A percentile compares a stretch with the other conserved stretches of the same genome.
These are phyloP conservation scores for Pelobates cultripes DNA, from an alignment of 2,797 vertebrate genomes.

Conservation along the genomic window DNA sequence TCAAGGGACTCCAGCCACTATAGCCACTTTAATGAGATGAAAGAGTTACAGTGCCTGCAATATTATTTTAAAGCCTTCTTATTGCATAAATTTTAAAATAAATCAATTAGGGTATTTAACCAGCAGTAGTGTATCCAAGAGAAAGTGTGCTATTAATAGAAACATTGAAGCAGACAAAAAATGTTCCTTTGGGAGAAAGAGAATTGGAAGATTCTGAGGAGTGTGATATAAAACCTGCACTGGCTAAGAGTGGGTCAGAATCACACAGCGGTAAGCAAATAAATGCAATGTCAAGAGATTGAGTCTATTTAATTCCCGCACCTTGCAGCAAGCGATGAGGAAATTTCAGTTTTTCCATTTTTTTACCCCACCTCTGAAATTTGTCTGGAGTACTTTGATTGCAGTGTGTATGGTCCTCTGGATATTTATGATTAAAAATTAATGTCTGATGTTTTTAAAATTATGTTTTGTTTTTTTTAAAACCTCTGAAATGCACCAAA, in stretches of 20 bases:
- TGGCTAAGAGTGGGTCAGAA: too few species aligned
- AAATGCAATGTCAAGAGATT: too few species aligned
- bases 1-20: too few species aligned
- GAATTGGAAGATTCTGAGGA: not conserved
- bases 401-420: too few species aligned
- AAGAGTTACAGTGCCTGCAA: too few species aligned
- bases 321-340: too few species aligned
- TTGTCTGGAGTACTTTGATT: too few species aligned
- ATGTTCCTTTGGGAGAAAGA: not conserved
- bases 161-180: not conserved
- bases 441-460: not conserved
- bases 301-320: too few species aligned
- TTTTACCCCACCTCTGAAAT: not conserved
- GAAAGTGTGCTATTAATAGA: conserved; percentile 13
- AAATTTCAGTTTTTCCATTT: not conserved
- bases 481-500: not conserved
- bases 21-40: too few species aligned
- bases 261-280: too few species aligned
- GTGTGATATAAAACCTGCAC: too few species aligned
- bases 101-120: conserved; percentile 8
- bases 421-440: too few species aligned
- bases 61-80: not conserved
- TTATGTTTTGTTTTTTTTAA: not conserved
- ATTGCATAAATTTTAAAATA: conserved; percentile 1
- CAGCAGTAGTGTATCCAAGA: conserved; percentile 7